Conservation (phyloP, 2,888 invertebrate species). For the Crocallis elinguaria region DNA sequence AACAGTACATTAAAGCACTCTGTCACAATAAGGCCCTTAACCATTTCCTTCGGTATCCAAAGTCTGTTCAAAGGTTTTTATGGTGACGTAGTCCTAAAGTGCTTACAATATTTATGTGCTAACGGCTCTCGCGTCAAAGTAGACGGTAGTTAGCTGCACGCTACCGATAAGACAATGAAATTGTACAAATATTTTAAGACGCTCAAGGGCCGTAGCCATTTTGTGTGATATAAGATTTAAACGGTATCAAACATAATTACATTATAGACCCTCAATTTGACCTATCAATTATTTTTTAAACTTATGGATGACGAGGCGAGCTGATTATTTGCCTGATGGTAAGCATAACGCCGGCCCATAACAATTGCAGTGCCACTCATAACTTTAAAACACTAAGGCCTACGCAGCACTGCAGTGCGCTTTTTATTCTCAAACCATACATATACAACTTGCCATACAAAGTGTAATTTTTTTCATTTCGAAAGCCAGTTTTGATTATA, state of each 20-base stretch:
- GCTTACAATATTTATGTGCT: not conserved
- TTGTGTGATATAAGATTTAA: not conserved
- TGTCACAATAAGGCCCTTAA: not conserved
- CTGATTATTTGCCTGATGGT: too few species aligned
- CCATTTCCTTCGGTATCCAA: not conserved
- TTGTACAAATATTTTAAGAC: slow-evolving; percentile 21
- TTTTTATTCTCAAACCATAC: too few species aligned
- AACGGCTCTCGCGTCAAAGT: slow-evolving; percentile 7
- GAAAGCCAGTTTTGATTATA: too few species aligned
- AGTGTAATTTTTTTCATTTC: too few species aligned
- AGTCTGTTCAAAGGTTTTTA: not conserved
- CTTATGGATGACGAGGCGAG: too few species aligned
- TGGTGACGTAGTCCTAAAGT: not conserved
- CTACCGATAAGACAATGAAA: slow-evolving; percentile 22
- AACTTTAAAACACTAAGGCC: too few species aligned
- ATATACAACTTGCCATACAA: too few species aligned
- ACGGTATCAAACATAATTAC: not conserved
- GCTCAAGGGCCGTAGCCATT: slow-evolving; percentile 8
- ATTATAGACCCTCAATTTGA: not conserved
- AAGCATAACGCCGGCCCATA: too few species aligned
- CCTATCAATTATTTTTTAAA: too few species aligned
- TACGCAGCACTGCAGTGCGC: too few species aligned
- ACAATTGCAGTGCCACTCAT: too few species aligned
- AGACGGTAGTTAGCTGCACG: slow-evolving; percentile 19
- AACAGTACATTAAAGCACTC: not conserved